Conservation (phyloP, 53 echinoderm and acorn worm species). For the Temnopleurus reevesii region DNA sequence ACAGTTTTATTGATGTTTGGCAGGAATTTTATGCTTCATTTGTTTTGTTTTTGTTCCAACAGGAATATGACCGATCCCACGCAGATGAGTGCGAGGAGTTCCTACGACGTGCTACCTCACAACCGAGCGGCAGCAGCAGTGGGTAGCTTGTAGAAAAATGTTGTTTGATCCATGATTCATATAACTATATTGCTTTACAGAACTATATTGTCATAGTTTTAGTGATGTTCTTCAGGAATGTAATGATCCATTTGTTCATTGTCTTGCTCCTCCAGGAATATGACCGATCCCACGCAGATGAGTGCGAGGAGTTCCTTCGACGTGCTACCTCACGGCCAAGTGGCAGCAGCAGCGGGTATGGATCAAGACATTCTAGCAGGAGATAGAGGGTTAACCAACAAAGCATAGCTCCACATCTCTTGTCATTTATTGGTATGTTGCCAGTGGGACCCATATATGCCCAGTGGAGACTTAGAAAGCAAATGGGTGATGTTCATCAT, state of each 20-base stretch:
- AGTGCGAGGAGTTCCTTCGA: constrained; percentile 35
- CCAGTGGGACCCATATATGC: background rate
- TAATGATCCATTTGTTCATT: background rate
- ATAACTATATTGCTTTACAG: too few species aligned
- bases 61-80: constrained; percentile 33
- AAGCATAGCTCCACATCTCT: background rate
- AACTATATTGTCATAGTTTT: background rate
- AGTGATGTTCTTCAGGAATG: background rate
- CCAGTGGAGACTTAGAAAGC: background rate
- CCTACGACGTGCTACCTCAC: background rate
- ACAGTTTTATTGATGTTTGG: too few species aligned
- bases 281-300: constrained; percentile 36
- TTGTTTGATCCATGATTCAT: too few species aligned
- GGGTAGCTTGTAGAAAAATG: background rate
- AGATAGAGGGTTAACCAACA: background rate
- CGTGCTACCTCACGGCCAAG: background rate
- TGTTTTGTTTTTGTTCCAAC: background rate
- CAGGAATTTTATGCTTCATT: too few species aligned
- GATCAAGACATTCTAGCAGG: background rate
- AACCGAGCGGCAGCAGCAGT: background rate
- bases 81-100: constrained; percentile 46
- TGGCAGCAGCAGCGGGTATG: background rate
- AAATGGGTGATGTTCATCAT: background rate
- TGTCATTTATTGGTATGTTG: background rate
- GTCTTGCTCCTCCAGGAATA: background rate